These are phyloP conservation scores for Drusus annulatus DNA, from an alignment of 1,140 invertebrate genomes.

Conservation along the genomic window DNA sequence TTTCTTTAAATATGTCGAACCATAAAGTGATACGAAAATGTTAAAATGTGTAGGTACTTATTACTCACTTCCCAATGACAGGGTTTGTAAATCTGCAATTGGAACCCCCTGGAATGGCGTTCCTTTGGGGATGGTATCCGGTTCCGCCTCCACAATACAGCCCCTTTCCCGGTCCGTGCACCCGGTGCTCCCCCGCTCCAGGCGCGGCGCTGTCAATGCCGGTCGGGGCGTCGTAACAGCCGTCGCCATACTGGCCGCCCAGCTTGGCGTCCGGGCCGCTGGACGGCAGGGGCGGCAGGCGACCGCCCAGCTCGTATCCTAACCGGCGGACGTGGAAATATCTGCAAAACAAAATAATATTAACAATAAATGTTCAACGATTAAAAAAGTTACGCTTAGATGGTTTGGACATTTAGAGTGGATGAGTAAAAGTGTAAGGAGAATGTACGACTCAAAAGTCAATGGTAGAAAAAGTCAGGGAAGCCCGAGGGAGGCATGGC, in stretches of 20 bases:
- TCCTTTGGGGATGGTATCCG: constrained; percentile 62
- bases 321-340: constrained; percentile 80
- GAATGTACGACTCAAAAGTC: too few species aligned
- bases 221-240: constrained; percentile 44
- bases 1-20: too few species aligned
- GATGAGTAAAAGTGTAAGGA: too few species aligned
- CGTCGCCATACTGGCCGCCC: constrained; percentile 45
- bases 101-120: constrained; percentile 87
- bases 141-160: constrained; percentile 27
- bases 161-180: not conserved
- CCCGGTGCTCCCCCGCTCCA: not conserved
- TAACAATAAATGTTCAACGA: not conserved
- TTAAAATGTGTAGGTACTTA: too few species aligned
- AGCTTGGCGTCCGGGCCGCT: constrained; percentile 55
- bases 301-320: constrained; percentile 77
- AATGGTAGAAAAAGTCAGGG: too few species aligned
- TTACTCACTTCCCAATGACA: constrained; percentile 65
- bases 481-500: too few species aligned
- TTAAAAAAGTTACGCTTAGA: too few species aligned
- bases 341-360: constrained; percentile 62
- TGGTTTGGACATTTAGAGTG: too few species aligned
- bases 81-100: constrained; percentile 90
- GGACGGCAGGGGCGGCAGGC: constrained; percentile 58
- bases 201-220: constrained; percentile 14
- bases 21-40: too few species aligned